These are phyloP conservation scores for Strigamia transsilvanica DNA, from an alignment of 2,888 invertebrate genomes.

Conservation along the genomic window DNA sequence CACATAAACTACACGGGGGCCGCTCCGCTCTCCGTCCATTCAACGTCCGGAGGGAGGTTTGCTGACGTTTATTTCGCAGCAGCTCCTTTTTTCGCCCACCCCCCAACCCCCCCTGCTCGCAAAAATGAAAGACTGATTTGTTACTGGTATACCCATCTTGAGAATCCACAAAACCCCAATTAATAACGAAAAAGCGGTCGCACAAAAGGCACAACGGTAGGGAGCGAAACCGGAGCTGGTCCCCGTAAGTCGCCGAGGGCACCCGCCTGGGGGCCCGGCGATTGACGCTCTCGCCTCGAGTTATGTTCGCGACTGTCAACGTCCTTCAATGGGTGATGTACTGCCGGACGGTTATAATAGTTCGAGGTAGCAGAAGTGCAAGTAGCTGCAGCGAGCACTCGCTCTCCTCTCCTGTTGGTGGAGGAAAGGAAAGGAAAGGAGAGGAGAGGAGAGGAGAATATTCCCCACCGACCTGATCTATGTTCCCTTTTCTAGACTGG, in stretches of 20 bases:
- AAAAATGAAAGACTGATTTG: conserved; percentile 38
- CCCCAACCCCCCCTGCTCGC: background rate
- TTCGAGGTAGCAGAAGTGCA: background rate
- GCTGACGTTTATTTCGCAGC: conserved; percentile 6
- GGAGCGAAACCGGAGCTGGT: conserved; percentile 20
- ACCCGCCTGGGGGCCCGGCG: conserved; percentile 3
- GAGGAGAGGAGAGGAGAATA: background rate
- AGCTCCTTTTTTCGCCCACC: background rate
- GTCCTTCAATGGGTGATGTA: conserved; percentile 32
- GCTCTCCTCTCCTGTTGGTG: background rate
- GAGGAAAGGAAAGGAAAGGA: background rate
- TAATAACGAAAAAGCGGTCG: conserved; percentile 46
- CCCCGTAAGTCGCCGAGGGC: background rate
- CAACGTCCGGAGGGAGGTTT: background rate
- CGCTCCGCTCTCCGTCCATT: background rate
- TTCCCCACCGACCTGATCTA: conserved; percentile 18
- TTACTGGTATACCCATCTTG: conserved; percentile 39
- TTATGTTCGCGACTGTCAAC: conserved; percentile 43
- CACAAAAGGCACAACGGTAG: conserved; percentile 25
- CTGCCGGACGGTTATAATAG: conserved; percentile 10
- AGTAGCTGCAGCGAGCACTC: background rate
- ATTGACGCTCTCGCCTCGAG: background rate
- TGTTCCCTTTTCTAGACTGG: conserved; percentile 20
- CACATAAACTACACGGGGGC: conserved; percentile 14
- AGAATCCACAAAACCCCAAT: conserved; percentile 49